Evolutionary conservation across 2,797 vertebrate species (phyloP).

Genomic region (Acanthurus tractus): DNA sequence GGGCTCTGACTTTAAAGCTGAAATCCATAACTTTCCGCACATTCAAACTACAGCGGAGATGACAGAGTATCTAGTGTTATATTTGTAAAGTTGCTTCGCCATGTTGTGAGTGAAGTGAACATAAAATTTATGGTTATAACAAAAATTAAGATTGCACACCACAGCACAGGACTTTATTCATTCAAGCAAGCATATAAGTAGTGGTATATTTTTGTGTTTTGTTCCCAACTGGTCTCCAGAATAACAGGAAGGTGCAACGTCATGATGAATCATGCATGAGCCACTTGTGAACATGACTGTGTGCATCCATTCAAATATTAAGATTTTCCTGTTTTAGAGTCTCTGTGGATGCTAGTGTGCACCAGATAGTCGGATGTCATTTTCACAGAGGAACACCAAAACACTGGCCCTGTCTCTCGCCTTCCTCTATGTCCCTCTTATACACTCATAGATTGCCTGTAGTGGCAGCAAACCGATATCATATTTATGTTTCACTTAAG

Average conservation of each 20-base stretch:
- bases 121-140: not conserved
- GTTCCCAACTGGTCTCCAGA: not conserved
- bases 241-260: not conserved
- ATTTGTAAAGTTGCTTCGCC: conserved; percentile 49
- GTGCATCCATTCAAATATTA: conserved; percentile 21
- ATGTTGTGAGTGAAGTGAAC: conserved; percentile 18
- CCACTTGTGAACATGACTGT: conserved; percentile 5
- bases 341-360: conserved; percentile 25
- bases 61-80: conserved; percentile 32
- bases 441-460: conserved; percentile 23
- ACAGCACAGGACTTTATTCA: not conserved
- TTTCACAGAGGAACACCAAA: conserved; percentile 29
- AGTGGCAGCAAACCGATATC: conserved; percentile 40
- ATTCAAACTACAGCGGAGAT: conserved; percentile 55
- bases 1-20: conserved; percentile 69
- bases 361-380: conserved; percentile 51
- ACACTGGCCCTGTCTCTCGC: conserved; percentile 18
- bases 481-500: conserved; percentile 38
- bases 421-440: conserved; percentile 41
- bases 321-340: conserved; percentile 29
- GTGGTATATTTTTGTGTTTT: not conserved
- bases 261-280: not conserved
- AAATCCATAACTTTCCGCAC: conserved; percentile 68
- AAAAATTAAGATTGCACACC: not conserved
- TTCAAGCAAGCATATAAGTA: not conserved